Evolutionary conservation across 2,888 invertebrate species (phyloP), one percentile per base, ranked within the genome.

Genomic region (Euproctis similis): DNA sequence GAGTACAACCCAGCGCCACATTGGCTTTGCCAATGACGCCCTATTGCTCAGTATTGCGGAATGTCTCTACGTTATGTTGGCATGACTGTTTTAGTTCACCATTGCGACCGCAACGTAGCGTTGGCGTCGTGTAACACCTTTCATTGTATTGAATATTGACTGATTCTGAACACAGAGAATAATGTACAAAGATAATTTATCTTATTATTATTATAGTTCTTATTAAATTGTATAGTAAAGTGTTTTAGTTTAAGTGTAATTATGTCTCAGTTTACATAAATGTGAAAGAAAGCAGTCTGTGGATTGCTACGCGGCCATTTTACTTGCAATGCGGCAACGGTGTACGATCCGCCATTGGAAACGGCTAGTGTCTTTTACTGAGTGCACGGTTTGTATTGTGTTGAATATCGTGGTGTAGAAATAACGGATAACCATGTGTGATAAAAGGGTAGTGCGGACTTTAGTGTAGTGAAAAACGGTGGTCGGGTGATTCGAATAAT

Each of bases 131-230:
- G 86, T 86, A 87, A 88, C 88, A 88, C 88, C 87, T 88, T 88
- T 88, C 88, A 87, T 87, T 87, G 88, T 89, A 88, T 89, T 87
- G 89, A 88, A 88, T 89, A 88, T 89, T 87, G 88, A 88, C 88
- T 88, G 86, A 86, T 80, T 86, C 86, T 81, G 84, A 85, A 82
- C 78, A 85, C 85, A 84, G 73, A 77, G 80, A 82, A 85, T 86
- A 85, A 87, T 86, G 86, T 86, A 86, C 87, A 87, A 87, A 87
- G 85, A 85, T 87, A 87, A 86, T 86, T 87, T 87, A 86, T 71
- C 77, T 69, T 86, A 81, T 81, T 78, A 76, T 81, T 72, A 68
- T 71, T 70, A 70, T 76, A 76, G 72, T 81, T 82, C 74, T 72
- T 74, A 66, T 72, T 81, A 62, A 78, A 73, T 70, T 74, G 65